Percentiles rank a stretch among this genome's conserved stretches.
These are phyloP conservation scores for Chamaetylas fuelleborni DNA, from an alignment of 2,113 vertebrate genomes.

Conservation along the genomic window DNA sequence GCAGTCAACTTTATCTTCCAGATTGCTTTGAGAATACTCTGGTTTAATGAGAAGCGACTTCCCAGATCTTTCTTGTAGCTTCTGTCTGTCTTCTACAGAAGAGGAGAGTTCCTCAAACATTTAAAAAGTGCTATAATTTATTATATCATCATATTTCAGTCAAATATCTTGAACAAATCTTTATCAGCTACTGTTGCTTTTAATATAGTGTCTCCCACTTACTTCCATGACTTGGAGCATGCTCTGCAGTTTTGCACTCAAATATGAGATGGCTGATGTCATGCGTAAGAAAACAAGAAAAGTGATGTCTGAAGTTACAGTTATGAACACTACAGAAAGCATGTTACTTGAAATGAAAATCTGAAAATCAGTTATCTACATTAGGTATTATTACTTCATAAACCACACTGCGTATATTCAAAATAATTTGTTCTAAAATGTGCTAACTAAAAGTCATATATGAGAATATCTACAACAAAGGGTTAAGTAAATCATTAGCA, in stretches of 20 bases:
- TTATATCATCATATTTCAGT: neutral
- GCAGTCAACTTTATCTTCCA: neutral
- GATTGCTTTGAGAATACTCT: neutral
- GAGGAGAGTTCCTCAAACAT: neutral
- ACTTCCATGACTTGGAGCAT: neutral
- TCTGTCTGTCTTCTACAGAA: neutral
- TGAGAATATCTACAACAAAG: neutral
- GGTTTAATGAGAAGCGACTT: neutral
- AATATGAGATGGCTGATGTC: neutral
- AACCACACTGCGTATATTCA: neutral
- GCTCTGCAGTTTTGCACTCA: neutral
- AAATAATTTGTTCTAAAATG: neutral
- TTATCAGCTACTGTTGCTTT: neutral
- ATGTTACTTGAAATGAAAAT: neutral
- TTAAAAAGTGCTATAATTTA: neutral
- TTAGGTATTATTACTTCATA: neutral
- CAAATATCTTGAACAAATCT: neutral
- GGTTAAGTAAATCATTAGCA: neutral
- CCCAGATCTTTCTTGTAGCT: neutral
- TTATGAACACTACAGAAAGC: neutral
- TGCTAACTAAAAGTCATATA: neutral
- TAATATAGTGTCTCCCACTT: rapidly evolving
- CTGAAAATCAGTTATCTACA: rapidly evolving
- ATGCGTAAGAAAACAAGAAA: neutral
- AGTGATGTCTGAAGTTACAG: neutral